These are phyloP conservation scores for Eucriotettix oculatus DNA, from an alignment of 2,888 invertebrate species.

Conservation along the genomic window DNA sequence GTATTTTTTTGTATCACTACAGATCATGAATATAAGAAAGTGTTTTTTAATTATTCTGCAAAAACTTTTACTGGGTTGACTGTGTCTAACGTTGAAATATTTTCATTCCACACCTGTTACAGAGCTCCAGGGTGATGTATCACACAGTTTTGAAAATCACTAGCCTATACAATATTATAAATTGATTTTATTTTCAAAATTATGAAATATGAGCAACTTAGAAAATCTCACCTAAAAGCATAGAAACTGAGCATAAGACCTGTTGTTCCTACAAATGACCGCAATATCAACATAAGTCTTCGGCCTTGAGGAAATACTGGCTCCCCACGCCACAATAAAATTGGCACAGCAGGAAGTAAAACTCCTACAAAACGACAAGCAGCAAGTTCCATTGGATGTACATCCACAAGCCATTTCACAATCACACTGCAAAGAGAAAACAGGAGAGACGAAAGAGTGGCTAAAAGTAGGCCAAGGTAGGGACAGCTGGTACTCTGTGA, in stretches of 20 bases:
- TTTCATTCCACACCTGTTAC: too few species aligned
- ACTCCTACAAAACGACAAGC: constrained; percentile 78
- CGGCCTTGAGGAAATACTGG: constrained; percentile 65
- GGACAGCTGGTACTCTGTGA: constrained; percentile 42
- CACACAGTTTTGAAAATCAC: too few species aligned
- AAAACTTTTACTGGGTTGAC: too few species aligned
- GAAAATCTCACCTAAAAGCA: constrained; percentile 52
- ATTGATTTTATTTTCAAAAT: too few species aligned
- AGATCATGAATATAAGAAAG: too few species aligned
- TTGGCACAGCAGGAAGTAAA: constrained; percentile 62
- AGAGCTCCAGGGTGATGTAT: too few species aligned
- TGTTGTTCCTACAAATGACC: constrained; percentile 74
- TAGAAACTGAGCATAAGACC: constrained; percentile 82
- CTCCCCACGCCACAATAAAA: constrained; percentile 63
- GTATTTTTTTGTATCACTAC: too few species aligned
- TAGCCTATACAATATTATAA: too few species aligned
- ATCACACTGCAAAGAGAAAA: constrained; percentile 84
- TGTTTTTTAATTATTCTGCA: too few species aligned
- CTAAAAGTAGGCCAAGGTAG: constrained; percentile 65
- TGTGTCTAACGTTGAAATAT: too few species aligned
- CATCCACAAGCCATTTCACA: constrained; percentile 67
- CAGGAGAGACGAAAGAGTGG: constrained; percentile 73
- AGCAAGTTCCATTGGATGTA: constrained; percentile 78
- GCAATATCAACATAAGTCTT: constrained; percentile 54
- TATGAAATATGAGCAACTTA: too few species aligned